Conservation (phyloP, 2,888 invertebrate genomes). For the Tryphoninae sp. region DNA sequence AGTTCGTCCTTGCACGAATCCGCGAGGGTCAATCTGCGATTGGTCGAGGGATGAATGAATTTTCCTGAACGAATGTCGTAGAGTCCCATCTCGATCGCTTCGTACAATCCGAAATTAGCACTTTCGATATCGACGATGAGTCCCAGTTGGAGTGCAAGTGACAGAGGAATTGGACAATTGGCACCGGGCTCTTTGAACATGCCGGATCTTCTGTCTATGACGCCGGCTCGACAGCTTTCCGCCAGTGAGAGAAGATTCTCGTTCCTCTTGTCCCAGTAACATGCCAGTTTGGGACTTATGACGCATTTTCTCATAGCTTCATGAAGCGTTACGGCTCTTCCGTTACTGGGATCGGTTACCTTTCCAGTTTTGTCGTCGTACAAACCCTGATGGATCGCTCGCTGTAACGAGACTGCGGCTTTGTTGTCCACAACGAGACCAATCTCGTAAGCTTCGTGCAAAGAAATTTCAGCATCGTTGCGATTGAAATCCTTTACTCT, state of each 20-base stretch:
- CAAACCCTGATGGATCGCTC: constrained; percentile 92
- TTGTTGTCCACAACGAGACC: constrained; percentile 91
- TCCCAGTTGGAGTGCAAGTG: constrained; percentile 89
- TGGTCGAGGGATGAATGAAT: constrained; percentile 90
- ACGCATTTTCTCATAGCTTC: constrained; percentile 92
- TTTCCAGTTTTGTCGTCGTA: constrained; percentile 92
- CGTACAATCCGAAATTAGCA: constrained; percentile 91
- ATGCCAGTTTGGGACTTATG: constrained; percentile 90
- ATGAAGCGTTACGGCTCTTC: constrained; percentile 90
- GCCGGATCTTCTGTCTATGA: constrained; percentile 91
- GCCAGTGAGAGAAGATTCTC: constrained; percentile 88
- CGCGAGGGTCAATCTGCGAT: constrained; percentile 87
- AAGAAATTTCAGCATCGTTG: constrained; percentile 86
- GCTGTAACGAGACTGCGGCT: constrained; percentile 91
- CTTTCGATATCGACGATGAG: constrained; percentile 93
- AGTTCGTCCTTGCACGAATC: constrained; percentile 89
- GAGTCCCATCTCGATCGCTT: constrained; percentile 90
- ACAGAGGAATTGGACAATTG: constrained; percentile 86
- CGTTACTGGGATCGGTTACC: constrained; percentile 90
- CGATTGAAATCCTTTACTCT: constrained; percentile 87
- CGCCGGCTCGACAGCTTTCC: constrained; percentile 91
- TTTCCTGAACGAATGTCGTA: constrained; percentile 86
- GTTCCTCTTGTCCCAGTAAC: constrained; percentile 90
- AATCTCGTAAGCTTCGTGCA: constrained; percentile 90
- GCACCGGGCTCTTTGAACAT: constrained; percentile 89